Base-by-base conservation (phyloP, 2,113 vertebrate genomes). In the Cyanoderma ruficeps region DNA sequence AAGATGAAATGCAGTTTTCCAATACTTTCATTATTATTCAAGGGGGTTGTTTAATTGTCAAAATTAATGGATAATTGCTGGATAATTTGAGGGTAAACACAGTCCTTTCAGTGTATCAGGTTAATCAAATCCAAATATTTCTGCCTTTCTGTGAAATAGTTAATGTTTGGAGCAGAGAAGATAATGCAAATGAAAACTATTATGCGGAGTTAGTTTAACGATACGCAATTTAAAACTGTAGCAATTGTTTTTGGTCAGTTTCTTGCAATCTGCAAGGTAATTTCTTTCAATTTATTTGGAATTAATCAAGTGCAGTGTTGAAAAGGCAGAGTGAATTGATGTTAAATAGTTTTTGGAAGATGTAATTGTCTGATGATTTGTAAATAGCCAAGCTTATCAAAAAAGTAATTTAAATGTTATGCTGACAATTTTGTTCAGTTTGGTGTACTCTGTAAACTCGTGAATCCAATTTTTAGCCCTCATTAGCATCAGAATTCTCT, bases 281-380 rank as follows among this genome's bases (percentile, higher is more conserved):
- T 98, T 98, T 98, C 98, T 98, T 98, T 97, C 97, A 98, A 98
- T 98, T 98, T 98, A 98, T 98, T 98, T 97, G 95, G 95, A 98
- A 98, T 98, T 98, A 98, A 98, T 98, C 97, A 98, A 98, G 97
- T 98, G 97, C 96, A 97, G 95, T 97, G 77, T 97, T 97, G 98
- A 98, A 98, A 98, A 98, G 94, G 97, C 98, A 98, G 97, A 97
- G 83, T 98, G 98, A 98, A 98, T 98, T 98, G 98, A 98, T 98
- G 98, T 97, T 98, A 98, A 98, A 98, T 97, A 98, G 98, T 98
- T 98, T 98, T 98, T 98, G 98, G 98, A 98, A 98, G 97, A 98
- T 98, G 97, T 98, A 98, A 98, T 98, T 98, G 98, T 98, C 97
- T 98, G 98, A 98, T 98, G 98, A 98, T 98, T 98, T 98, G 98